Evolutionary conservation across 2,888 invertebrate genomes (phyloP).

Genomic region (Trachelus iudaicus): DNA sequence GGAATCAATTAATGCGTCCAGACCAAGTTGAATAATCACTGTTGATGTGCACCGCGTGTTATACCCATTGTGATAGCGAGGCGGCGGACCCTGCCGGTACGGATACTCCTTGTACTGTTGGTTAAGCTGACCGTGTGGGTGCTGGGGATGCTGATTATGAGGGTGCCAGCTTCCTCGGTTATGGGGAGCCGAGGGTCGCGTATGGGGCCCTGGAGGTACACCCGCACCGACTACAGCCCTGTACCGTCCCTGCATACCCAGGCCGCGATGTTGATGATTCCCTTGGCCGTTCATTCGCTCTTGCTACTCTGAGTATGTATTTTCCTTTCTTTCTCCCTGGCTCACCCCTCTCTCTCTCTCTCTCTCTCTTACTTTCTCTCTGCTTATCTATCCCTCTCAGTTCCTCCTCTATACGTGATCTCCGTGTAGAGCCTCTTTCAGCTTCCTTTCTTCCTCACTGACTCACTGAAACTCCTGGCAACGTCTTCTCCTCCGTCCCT

Average conservation of each 20-base stretch:
- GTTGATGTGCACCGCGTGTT: slow-evolving; percentile 7
- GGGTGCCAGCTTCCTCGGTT: slow-evolving; percentile 49
- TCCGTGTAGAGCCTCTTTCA: not conserved
- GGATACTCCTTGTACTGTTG: slow-evolving; percentile 58
- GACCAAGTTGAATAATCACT: slow-evolving; percentile 8
- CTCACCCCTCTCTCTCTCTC: not conserved
- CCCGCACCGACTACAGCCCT: slow-evolving; percentile 42
- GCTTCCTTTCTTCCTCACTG: not conserved
- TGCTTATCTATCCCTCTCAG: not conserved
- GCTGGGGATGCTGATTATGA: slow-evolving; percentile 46
- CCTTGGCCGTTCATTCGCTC: slow-evolving; percentile 41
- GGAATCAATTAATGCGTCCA: slow-evolving; percentile 3
- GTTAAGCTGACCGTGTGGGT: slow-evolving; percentile 40
- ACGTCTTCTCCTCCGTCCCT: not conserved
- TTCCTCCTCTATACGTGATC: not conserved
- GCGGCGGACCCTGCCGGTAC: slow-evolving; percentile 52
- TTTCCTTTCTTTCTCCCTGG: not conserved
- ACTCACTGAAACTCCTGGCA: not conserved
- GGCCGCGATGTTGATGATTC: slow-evolving; percentile 53
- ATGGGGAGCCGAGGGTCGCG: slow-evolving; percentile 41
- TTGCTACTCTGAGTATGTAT: not conserved
- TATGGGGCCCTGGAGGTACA: slow-evolving; percentile 42
- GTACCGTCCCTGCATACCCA: slow-evolving; percentile 55
- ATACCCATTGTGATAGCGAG: slow-evolving; percentile 56
- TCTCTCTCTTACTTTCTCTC: no score